phyloP scores from a whole-genome alignment of 2,797 vertebrate genomes.

The Dipus sagitta region DNA sequence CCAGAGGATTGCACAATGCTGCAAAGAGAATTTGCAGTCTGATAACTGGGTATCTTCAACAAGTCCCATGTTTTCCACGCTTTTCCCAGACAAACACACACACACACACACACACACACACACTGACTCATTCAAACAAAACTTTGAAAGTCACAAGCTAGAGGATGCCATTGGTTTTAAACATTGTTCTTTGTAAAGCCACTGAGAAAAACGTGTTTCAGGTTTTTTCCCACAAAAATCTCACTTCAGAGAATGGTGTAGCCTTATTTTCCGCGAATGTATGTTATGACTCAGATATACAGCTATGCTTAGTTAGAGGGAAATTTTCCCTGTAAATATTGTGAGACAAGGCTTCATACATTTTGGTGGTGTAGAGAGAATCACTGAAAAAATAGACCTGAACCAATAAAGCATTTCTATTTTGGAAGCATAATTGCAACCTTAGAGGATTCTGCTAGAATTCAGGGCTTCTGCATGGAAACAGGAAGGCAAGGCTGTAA shows the following conservation, averaged over 20 bases:
- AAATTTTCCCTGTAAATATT: constrained; percentile 58
- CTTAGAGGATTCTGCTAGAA: constrained; percentile 14
- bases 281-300: constrained; percentile 46
- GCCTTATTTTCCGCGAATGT: background rate
- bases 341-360: background rate
- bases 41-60: background rate
- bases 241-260: background rate
- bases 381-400: constrained; percentile 31
- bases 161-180: background rate
- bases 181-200: background rate
- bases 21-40: background rate
- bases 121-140: background rate
- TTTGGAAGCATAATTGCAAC: constrained; percentile 56
- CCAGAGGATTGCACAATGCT: background rate
- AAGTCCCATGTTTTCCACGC: background rate
- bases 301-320: background rate
- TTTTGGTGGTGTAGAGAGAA: constrained; percentile 38
- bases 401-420: constrained; percentile 61
- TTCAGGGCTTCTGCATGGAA: constrained; percentile 48
- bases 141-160: background rate
- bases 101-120: constrained; percentile 24
- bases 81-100: background rate
- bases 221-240: constrained; percentile 14
- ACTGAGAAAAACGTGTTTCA: background rate
- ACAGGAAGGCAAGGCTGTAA: background rate